phyloP scores from a whole-genome alignment of 2,113 vertebrate genomes.

The Pseudorectes ferrugineus region DNA sequence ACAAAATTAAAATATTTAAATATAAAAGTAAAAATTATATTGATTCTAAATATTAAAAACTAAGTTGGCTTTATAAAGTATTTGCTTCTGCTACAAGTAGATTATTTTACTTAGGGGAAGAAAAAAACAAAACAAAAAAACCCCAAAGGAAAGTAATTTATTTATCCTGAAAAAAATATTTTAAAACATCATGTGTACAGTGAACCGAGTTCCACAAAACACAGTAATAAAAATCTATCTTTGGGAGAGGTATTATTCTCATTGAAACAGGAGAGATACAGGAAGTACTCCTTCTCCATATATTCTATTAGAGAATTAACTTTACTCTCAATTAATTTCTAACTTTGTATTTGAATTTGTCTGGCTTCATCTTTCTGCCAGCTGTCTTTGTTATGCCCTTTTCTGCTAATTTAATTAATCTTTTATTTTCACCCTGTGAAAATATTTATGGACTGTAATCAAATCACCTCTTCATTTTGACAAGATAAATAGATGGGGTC shows the following conservation, averaged over 20 bases:
- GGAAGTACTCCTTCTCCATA: not conserved
- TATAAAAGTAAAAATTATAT: not conserved
- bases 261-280: not conserved
- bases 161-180: not conserved
- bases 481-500: not conserved
- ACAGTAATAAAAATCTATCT: not conserved
- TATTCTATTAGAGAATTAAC: not conserved
- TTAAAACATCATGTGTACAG: not conserved
- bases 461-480: not conserved
- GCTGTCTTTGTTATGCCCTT: not conserved
- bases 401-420: not conserved
- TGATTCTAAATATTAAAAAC: not conserved
- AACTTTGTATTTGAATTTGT: not conserved
- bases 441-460: not conserved
- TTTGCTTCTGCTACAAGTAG: not conserved
- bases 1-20: not conserved
- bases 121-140: too few species aligned
- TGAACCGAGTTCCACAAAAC: not conserved
- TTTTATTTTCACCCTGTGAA: not conserved
- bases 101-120: not conserved
- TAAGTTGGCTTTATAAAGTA: not conserved
- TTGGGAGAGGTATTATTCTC: not conserved
- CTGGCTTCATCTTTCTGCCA: not conserved
- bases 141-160: accelerated
- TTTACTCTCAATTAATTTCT: not conserved